Conservation (phyloP, 2,113 vertebrate genomes). For the Motacilla tschutschensis region DNA sequence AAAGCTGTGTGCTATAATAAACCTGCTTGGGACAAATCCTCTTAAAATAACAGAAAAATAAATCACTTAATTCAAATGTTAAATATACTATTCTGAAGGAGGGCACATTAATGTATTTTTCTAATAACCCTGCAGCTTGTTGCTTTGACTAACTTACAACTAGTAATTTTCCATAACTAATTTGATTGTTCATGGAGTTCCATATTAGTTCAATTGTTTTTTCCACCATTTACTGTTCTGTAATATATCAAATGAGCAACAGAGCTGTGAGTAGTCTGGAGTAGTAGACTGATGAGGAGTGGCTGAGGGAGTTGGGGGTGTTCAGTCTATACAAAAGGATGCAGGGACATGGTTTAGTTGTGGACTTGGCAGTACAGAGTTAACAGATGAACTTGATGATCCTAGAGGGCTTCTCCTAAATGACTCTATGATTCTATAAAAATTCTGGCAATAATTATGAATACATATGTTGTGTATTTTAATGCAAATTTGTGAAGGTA, state of each 20-base stretch:
- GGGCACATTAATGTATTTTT: neutral
- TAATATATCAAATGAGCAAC: neutral
- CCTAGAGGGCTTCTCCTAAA: neutral
- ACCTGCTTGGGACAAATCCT: neutral
- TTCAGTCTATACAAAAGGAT: neutral
- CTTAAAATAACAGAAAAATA: neutral
- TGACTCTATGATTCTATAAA: neutral
- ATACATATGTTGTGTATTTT: neutral
- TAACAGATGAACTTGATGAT: rapidly evolving
- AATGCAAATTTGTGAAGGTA: neutral
- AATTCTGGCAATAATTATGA: neutral
- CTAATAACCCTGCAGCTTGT: neutral
- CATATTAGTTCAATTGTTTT: neutral
- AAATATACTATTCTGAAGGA: neutral
- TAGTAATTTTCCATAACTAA: neutral
- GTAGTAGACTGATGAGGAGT: neutral
- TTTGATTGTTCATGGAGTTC: neutral
- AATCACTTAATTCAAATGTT: neutral
- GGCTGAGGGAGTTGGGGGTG: rapidly evolving
- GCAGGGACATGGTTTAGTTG: neutral
- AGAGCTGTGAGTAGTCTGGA: neutral
- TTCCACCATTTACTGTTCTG: neutral
- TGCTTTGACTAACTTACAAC: neutral
- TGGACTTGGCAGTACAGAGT: neutral
- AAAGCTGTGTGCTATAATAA: neutral